phyloP scores from a whole-genome alignment of 2,888 invertebrate genomes.

The Cabera pusaria region DNA sequence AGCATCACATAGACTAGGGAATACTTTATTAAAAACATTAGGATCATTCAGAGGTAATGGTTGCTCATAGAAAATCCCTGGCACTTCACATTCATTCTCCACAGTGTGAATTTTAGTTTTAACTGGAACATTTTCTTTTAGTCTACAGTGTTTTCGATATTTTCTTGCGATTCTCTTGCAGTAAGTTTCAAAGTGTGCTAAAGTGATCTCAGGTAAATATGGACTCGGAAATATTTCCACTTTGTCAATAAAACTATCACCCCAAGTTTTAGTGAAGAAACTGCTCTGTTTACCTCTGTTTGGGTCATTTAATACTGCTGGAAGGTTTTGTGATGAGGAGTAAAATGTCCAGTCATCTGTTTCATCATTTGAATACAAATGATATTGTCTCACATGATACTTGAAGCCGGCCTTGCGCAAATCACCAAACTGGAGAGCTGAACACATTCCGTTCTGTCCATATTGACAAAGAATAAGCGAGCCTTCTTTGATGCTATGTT shows the following conservation, averaged over 20 bases:
- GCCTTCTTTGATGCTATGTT: slow-evolving; percentile 92
- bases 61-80: slow-evolving; percentile 92
- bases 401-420: slow-evolving; percentile 94
- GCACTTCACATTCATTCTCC: slow-evolving; percentile 86
- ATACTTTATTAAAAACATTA: slow-evolving; percentile 92
- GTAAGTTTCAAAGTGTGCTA: slow-evolving; percentile 94
- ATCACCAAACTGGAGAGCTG: slow-evolving; percentile 94
- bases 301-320: slow-evolving; percentile 98
- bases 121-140: slow-evolving; percentile 68
- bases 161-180: slow-evolving; percentile 89
- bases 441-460: slow-evolving; percentile 93
- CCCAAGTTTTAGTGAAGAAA: slow-evolving; percentile 99
- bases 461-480: slow-evolving; percentile 94
- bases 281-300: slow-evolving; percentile 94
- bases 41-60: slow-evolving; percentile 91
- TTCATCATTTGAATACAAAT: slow-evolving; percentile 64
- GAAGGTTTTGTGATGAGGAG: slow-evolving; percentile 96
- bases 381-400: slow-evolving; percentile 90
- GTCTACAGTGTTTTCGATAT: slow-evolving; percentile 84
- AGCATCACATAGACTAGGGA: slow-evolving; percentile 86
- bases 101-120: slow-evolving; percentile 73
- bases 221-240: slow-evolving; percentile 89
- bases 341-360: slow-evolving; percentile 92
- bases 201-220: slow-evolving; percentile 91
- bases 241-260: slow-evolving; percentile 95